Conservation (phyloP, 2,888 invertebrate species). For the Morpho helenor region DNA sequence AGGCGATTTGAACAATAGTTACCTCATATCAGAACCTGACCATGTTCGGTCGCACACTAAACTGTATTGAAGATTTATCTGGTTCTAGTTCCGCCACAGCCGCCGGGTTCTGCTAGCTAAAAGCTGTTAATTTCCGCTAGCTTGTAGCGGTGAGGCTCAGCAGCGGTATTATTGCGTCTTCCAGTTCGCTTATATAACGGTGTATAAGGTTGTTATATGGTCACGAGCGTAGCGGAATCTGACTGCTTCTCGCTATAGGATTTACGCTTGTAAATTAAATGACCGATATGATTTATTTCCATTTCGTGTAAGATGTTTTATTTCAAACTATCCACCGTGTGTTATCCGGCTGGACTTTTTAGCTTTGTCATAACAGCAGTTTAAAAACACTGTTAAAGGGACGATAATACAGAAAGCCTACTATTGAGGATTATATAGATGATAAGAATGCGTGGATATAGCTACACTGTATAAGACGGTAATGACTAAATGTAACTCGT, state of each 20-base stretch:
- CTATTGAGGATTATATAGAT: too few relatives aligned
- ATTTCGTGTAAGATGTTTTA: too few relatives aligned
- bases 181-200: conserved; percentile 62
- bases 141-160: conserved; percentile 64
- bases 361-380: too few relatives aligned
- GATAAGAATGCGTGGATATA: too few relatives aligned
- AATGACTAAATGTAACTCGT: too few relatives aligned
- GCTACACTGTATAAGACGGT: too few relatives aligned
- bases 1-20: conserved; percentile 2
- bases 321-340: not conserved
- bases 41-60: conserved; percentile 22
- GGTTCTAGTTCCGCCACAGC: conserved; percentile 46
- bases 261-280: too few relatives aligned
- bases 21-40: conserved; percentile 23
- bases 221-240: conserved; percentile 16
- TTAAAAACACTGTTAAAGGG: too few relatives aligned
- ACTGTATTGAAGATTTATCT: conserved; percentile 48
- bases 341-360: too few relatives aligned
- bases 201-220: conserved; percentile 32
- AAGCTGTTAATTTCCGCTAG: conserved; percentile 74
- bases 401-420: too few relatives aligned
- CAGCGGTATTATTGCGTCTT: conserved; percentile 70
- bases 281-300: not conserved
- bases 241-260: not conserved
- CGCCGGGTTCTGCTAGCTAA: conserved; percentile 45